Conservation (phyloP, 2,888 invertebrate genomes). For the Mantis religiosa region DNA sequence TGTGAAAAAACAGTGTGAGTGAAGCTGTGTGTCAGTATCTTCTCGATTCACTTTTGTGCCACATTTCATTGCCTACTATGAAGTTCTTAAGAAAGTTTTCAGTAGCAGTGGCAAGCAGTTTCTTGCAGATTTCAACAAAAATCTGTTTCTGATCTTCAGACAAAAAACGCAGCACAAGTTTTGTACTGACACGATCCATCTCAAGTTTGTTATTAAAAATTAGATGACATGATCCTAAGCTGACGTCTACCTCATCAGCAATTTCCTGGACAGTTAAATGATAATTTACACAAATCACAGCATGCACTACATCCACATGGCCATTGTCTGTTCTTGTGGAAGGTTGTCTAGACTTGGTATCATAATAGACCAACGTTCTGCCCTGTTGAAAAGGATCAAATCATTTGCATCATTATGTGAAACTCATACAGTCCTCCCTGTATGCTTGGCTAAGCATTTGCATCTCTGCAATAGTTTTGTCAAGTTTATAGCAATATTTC, state of each 20-base stretch:
- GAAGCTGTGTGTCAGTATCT: no score
- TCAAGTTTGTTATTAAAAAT: not conserved
- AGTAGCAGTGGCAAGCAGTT: constrained; percentile 4
- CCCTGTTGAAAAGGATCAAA: not conserved
- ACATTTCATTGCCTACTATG: no score
- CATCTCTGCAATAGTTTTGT: not conserved
- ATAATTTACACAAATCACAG: not conserved
- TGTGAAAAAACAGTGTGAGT: no score
- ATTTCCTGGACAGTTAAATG: not conserved
- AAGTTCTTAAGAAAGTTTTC: no score
- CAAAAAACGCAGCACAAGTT: not conserved
- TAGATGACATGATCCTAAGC: not conserved
- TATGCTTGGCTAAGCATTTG: not conserved
- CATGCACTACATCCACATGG: not conserved
- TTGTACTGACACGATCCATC: not conserved
- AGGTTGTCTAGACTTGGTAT: not conserved
- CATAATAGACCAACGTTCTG: not conserved
- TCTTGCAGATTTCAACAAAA: constrained; percentile 1
- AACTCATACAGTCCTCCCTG: no score
- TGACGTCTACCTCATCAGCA: not conserved
- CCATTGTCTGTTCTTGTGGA: not conserved
- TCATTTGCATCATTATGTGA: not conserved
- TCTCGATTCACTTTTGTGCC: no score
- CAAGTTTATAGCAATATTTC: no score
- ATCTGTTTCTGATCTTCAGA: not conserved